Percentiles rank a stretch among this genome's conserved stretches.
phyloP scores from a whole-genome alignment of 2,113 vertebrate genomes.

The Aegotheles bennettii region DNA sequence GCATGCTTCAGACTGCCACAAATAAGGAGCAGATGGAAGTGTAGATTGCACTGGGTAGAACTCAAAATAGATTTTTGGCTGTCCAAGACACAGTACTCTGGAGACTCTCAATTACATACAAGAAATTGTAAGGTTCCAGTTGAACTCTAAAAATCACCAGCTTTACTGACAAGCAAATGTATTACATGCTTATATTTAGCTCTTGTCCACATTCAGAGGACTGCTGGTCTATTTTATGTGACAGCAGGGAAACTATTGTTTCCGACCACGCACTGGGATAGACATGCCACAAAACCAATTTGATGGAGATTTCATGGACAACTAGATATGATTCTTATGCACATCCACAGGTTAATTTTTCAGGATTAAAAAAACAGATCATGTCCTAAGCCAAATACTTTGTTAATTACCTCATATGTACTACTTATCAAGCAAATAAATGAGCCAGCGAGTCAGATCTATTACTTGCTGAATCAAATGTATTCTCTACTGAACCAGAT shows the following conservation, averaged over 20 bases:
- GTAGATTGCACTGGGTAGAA: background rate
- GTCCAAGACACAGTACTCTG: background rate
- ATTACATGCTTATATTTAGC: background rate
- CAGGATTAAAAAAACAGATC: background rate
- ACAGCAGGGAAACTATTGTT: background rate
- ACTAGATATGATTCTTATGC: background rate
- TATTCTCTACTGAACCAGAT: background rate
- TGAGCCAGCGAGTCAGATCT: background rate
- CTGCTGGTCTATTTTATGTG: background rate
- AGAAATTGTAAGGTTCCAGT: background rate
- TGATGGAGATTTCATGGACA: background rate
- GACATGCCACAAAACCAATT: background rate
- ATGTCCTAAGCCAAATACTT: background rate
- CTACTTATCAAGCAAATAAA: background rate
- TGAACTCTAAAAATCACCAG: background rate
- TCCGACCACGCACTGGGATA: background rate
- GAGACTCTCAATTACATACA: background rate
- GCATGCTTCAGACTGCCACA: background rate
- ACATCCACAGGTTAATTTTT: background rate
- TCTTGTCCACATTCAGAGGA: background rate
- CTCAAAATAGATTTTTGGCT: background rate
- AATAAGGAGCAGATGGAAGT: background rate
- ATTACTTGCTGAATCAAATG: background rate
- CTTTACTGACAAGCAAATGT: background rate
- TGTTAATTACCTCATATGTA: background rate